Base-by-base conservation (phyloP, 2,888 invertebrate species). In the Scaptomyza caliginosa region DNA sequence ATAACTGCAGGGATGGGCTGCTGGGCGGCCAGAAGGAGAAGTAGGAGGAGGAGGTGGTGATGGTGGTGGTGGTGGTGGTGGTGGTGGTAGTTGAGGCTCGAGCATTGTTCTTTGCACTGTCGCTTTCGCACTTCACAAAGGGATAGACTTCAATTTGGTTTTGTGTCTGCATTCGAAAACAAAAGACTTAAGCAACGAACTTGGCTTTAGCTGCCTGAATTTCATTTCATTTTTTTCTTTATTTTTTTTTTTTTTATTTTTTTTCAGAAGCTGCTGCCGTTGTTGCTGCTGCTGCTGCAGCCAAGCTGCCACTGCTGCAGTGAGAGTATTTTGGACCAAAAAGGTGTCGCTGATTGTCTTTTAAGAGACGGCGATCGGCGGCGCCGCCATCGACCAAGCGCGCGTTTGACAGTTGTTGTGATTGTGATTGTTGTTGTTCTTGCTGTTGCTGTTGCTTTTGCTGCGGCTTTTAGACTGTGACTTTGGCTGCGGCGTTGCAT, bases 291-390 rank as follows among this genome's bases (percentile, higher is more conserved):
- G 59, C 19, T 40, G 34, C 28, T 55, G 56, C 45, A 36, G 39
- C 57, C 60, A 32, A 51, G 45, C 49, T 49, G 46, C 48, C 43
- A 23, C 54, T 43, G 57, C 48, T 45, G 72, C 78, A 67, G 69
- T 79, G 84, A 86, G 73, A 85, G 83, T 88, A 84, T 88, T 84
- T 84, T 84, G 83, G 75, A 69, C 88, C 86, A 84, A 87, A 90
- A 90, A 90, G 90, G 90, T 90, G 90, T 90, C 89, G 90, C 88
- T 89, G 90, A 90, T 90, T 91, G 91, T 90, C 90, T 88, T 90
- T 91, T 89, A 90, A 90, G 90, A 90, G 90, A 90, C 88, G 90
- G 90, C 89, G 16, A 86, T 80, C 80, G 74, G 74, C 87, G 88
- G 81, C 87, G 87, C 82, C 85, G 88, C 67, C 80, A 79, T 87